phyloP scores from a whole-genome alignment of 2,888 invertebrate species.

The Platerodrilus igneus region DNA sequence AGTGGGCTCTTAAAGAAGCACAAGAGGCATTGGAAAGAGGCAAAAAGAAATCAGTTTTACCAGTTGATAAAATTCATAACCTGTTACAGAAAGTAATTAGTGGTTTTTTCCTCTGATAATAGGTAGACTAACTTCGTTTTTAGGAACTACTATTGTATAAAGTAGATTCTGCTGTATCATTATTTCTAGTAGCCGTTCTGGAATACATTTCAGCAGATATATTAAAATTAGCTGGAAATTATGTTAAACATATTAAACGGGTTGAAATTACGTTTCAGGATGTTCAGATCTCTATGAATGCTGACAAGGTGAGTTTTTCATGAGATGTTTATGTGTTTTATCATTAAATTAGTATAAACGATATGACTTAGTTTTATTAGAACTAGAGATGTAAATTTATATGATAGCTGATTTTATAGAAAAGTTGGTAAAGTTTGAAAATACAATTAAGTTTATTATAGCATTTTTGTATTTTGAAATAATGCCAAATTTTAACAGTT shows the following conservation, averaged over 20 bases:
- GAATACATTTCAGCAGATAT: slow-evolving; percentile 96
- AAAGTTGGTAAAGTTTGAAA: too few species aligned
- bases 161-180: slow-evolving; percentile 80
- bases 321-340: background rate
- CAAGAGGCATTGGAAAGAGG: slow-evolving; percentile 76
- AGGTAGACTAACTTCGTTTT: slow-evolving; percentile 31
- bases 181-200: slow-evolving; percentile 87
- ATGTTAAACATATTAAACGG: slow-evolving; percentile 94
- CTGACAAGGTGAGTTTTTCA: slow-evolving; percentile 74
- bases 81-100: slow-evolving; percentile 68
- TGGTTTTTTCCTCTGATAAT: background rate
- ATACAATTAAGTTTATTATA: too few species aligned
- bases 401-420: too few species aligned
- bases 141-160: slow-evolving; percentile 84
- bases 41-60: slow-evolving; percentile 70
- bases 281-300: slow-evolving; percentile 96
- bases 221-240: slow-evolving; percentile 91
- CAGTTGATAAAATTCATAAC: slow-evolving; percentile 86
- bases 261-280: slow-evolving; percentile 88
- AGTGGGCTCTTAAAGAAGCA: slow-evolving; percentile 89
- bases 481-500: too few species aligned
- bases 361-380: slow-evolving; percentile 10
- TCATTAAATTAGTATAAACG: background rate
- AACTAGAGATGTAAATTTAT: too few species aligned
- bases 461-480: too few species aligned